phyloP scores from a whole-genome alignment of 2,113 vertebrate genomes.

The Bujurquina vittata region DNA sequence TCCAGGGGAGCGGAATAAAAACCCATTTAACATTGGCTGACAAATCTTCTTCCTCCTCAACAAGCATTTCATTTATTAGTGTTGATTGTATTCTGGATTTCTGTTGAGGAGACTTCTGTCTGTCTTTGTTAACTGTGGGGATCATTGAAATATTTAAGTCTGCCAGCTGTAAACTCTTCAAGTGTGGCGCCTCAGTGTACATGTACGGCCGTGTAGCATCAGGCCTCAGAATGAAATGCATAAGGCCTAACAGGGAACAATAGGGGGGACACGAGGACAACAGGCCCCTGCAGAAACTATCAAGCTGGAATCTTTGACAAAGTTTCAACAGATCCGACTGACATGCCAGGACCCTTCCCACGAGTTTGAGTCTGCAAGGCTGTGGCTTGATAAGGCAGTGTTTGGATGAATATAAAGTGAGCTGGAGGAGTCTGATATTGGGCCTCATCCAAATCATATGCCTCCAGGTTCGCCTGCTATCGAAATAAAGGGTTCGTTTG shows the following conservation, averaged over 20 bases:
- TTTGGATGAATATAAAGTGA: slow-evolving; percentile 61
- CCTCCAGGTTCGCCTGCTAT: slow-evolving; percentile 71
- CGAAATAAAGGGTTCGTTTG: slow-evolving; percentile 64
- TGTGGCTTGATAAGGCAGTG: slow-evolving; percentile 62
- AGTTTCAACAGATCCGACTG: slow-evolving; percentile 42
- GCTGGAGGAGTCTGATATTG: slow-evolving; percentile 60
- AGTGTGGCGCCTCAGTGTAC: slow-evolving; percentile 7
- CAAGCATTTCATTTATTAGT: slow-evolving; percentile 57
- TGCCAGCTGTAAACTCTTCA: slow-evolving; percentile 41
- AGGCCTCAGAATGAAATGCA: slow-evolving; percentile 31
- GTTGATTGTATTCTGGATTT: slow-evolving; percentile 55
- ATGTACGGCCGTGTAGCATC: neutral
- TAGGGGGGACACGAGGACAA: slow-evolving; percentile 31
- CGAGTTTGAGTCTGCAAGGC: slow-evolving; percentile 45
- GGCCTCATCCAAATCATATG: slow-evolving; percentile 54
- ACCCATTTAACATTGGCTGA: slow-evolving; percentile 69
- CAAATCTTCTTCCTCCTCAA: slow-evolving; percentile 63
- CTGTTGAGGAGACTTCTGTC: slow-evolving; percentile 37
- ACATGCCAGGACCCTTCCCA: slow-evolving; percentile 42
- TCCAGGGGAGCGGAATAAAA: slow-evolving; percentile 59
- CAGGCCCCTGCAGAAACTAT: slow-evolving; percentile 37
- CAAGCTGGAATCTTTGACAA: slow-evolving; percentile 42
- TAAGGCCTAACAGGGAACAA: slow-evolving; percentile 19
- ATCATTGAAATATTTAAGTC: slow-evolving; percentile 55
- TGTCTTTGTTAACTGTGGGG: slow-evolving; percentile 39